phyloP scores from a whole-genome alignment of 2,797 vertebrate genomes.

The Decapterus maruadsi region DNA sequence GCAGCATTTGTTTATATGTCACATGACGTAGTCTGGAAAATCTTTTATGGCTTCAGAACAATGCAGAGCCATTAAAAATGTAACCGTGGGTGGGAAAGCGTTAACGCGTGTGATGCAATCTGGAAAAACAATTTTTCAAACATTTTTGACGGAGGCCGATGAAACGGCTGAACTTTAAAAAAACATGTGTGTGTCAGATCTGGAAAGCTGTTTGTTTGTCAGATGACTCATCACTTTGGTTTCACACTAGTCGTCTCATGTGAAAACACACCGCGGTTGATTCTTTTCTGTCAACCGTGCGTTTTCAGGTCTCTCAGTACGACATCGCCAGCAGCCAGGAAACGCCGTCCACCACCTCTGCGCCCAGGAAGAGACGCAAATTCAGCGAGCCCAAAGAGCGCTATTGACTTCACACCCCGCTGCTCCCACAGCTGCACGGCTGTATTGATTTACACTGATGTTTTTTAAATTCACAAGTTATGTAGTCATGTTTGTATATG shows the following conservation, averaged over 20 bases:
- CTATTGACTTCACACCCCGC: constrained; percentile 66
- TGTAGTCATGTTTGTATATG: not conserved
- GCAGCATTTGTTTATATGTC: not conserved
- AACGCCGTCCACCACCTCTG: constrained; percentile 51
- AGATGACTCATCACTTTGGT: constrained; percentile 38
- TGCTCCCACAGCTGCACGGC: not conserved
- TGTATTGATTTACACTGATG: not conserved
- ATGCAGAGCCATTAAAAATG: not conserved
- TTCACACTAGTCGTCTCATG: not conserved
- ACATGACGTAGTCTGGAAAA: not conserved
- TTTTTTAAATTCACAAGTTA: constrained; percentile 21
- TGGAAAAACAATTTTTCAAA: not conserved
- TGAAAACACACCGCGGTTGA: not conserved
- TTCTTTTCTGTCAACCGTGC: not conserved
- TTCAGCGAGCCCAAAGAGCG: constrained; percentile 91
- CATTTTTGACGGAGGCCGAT: not conserved
- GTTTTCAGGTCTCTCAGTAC: constrained; percentile 83
- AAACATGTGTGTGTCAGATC: not conserved
- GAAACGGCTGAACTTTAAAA: not conserved
- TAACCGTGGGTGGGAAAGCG: not conserved
- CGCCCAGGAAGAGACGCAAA: constrained; percentile 86
- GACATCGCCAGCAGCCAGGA: constrained; percentile 89
- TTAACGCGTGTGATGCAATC: not conserved
- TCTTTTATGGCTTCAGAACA: not conserved
- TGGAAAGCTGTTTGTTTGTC: constrained; percentile 17